Evolutionary conservation across 1,140 invertebrate genomes (phyloP).

Genomic region (Helicoverpa armigera): DNA sequence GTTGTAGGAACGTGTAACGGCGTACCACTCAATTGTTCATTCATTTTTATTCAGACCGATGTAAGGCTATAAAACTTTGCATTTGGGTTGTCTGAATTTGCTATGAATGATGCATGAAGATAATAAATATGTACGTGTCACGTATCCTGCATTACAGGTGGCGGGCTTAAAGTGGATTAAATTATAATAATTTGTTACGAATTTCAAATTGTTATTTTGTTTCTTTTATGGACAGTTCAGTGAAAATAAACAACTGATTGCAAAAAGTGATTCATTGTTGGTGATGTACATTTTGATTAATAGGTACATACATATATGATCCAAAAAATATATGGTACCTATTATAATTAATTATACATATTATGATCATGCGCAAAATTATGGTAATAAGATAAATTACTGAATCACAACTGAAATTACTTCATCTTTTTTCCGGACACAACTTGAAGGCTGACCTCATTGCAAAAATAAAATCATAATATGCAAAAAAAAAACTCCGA

Average conservation of each 20-base stretch:
- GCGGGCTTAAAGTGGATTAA: slow-evolving; percentile 10
- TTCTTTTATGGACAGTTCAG: not conserved
- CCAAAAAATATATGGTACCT: no score
- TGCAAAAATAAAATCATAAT: not conserved
- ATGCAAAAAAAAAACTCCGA: not conserved
- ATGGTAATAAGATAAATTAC: no score
- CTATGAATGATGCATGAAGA: slow-evolving; percentile 30
- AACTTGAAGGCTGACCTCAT: not conserved
- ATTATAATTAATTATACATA: no score
- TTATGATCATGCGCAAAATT: no score
- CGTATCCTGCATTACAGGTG: not conserved
- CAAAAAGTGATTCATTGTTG: no score
- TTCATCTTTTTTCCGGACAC: not conserved
- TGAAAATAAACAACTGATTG: no score
- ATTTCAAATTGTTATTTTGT: not conserved
- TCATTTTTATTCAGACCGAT: slow-evolving; percentile 39
- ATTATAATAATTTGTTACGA: not conserved
- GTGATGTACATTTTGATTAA: no score
- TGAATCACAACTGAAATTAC: not conserved
- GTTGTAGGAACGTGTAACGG: slow-evolving; percentile 20
- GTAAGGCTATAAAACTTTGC: slow-evolving; percentile 37
- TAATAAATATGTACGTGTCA: slow-evolving; percentile 27
- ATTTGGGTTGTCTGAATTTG: slow-evolving; percentile 15
- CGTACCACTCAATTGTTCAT: slow-evolving; percentile 22
- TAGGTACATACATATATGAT: no score